A percentile compares a stretch with the other conserved stretches of the same genome.
Conservation (phyloP, 2,888 invertebrate species). For the Theodoxus fluviatilis region DNA sequence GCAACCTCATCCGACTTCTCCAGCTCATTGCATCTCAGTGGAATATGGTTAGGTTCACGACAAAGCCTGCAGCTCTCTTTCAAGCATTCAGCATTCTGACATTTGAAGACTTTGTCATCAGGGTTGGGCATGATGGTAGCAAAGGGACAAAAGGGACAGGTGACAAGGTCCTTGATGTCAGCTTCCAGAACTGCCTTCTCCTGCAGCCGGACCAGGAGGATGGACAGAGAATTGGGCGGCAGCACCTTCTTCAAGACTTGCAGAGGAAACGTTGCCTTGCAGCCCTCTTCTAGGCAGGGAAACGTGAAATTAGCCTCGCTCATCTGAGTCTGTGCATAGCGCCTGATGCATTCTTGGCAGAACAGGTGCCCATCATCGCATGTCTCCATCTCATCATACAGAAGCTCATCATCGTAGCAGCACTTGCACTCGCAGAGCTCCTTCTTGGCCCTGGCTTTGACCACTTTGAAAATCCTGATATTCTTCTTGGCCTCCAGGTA, state of each 20-base stretch:
- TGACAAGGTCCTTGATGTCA: slow-evolving; percentile 69
- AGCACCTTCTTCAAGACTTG: slow-evolving; percentile 64
- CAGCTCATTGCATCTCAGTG: slow-evolving; percentile 62
- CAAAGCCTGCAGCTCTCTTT: slow-evolving; percentile 71
- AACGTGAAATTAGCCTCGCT: too few relatives aligned
- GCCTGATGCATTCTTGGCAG: slow-evolving; percentile 53
- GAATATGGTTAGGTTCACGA: slow-evolving; percentile 69
- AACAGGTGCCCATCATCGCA: slow-evolving; percentile 58
- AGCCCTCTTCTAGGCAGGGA: slow-evolving; percentile 66
- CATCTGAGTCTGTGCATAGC: slow-evolving; percentile 54
- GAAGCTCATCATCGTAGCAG: slow-evolving; percentile 70
- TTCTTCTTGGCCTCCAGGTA: neutral
- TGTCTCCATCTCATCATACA: slow-evolving; percentile 60
- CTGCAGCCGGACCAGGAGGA: slow-evolving; percentile 66
- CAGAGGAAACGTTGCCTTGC: slow-evolving; percentile 56
- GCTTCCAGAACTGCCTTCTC: slow-evolving; percentile 69
- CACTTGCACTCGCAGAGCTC: slow-evolving; percentile 69
- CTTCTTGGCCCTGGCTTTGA: slow-evolving; percentile 60
- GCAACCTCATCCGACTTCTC: slow-evolving; percentile 57
- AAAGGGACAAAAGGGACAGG: slow-evolving; percentile 72
- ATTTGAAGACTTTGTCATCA: slow-evolving; percentile 68
- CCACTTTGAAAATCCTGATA: slow-evolving; percentile 15
- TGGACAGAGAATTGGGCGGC: slow-evolving; percentile 50
- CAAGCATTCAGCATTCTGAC: slow-evolving; percentile 71
- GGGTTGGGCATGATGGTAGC: slow-evolving; percentile 68